phyloP scores from a whole-genome alignment of 1,140 invertebrate species.

The Oppia nitens region DNA sequence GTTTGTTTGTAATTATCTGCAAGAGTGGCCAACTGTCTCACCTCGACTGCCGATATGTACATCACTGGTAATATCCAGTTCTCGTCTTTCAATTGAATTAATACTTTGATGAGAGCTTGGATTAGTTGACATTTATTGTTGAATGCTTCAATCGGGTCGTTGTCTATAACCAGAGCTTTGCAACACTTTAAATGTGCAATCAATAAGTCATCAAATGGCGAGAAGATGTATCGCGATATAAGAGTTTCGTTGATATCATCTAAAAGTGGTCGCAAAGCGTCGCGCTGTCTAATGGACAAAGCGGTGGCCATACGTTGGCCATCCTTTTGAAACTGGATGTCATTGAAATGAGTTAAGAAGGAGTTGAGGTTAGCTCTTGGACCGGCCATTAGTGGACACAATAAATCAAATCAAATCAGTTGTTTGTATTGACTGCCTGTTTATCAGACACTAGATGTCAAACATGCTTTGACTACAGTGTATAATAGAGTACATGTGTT shows the following conservation, averaged over 20 bases:
- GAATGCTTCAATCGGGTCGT: conserved; percentile 55
- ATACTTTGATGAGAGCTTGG: conserved; percentile 57
- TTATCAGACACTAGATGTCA: too few relatives aligned
- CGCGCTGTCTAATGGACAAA: background rate
- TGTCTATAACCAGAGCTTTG: conserved; percentile 25
- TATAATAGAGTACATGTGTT: too few relatives aligned
- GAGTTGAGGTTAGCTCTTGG: background rate
- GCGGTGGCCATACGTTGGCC: background rate
- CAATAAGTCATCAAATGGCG: conserved; percentile 61
- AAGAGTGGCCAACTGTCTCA: conserved; percentile 52
- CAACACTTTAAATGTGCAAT: conserved; percentile 52
- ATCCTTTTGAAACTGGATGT: background rate
- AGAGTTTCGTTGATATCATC: background rate
- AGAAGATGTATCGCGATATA: background rate
- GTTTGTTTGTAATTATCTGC: conserved; percentile 16
- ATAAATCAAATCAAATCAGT: too few relatives aligned
- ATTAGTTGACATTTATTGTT: conserved; percentile 56
- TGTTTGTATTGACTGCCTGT: too few relatives aligned
- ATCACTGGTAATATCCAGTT: conserved; percentile 88
- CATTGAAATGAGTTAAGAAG: background rate
- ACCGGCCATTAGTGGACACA: too few relatives aligned
- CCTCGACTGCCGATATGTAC: conserved; percentile 69
- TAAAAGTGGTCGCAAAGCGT: background rate
- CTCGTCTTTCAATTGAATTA: conserved; percentile 78
- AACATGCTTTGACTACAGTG: too few relatives aligned